These are phyloP conservation scores for Mimachlamys varia DNA, from an alignment of 2,888 invertebrate species.

Conservation along the genomic window DNA sequence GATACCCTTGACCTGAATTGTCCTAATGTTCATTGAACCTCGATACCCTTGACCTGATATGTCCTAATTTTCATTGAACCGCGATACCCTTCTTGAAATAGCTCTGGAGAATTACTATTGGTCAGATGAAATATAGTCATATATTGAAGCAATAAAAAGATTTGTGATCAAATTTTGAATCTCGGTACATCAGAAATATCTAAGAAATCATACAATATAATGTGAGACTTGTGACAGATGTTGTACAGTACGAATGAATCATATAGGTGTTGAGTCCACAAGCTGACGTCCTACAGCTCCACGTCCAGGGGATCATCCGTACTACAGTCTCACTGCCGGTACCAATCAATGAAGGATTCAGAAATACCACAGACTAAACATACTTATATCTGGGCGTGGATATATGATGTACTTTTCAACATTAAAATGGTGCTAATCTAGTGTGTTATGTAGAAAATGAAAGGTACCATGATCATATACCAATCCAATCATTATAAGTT, in stretches of 20 bases:
- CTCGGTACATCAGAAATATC: background rate
- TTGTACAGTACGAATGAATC: background rate
- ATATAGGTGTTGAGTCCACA: background rate
- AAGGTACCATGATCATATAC: background rate
- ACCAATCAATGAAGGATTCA: background rate
- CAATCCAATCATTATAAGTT: background rate
- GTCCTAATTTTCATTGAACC: no score
- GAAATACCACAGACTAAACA: background rate
- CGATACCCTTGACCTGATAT: no score
- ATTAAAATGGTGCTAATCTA: background rate
- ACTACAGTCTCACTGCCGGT: background rate
- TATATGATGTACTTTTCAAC: background rate
- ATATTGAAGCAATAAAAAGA: no score
- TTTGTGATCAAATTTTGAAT: background rate
- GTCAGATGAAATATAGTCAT: no score
- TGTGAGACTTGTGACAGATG: conserved; percentile 2
- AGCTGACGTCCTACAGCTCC: background rate
- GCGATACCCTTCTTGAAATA: no score
- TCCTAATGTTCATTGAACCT: no score
- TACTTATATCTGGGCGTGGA: background rate
- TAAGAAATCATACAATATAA: background rate
- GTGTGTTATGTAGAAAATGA: background rate
- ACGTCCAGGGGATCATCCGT: background rate
- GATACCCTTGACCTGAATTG: no score
- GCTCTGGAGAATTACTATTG: no score